Evolutionary conservation across 2,888 invertebrate species (phyloP), one percentile per base, ranked within the genome.

Genomic region (Heliconius ethilla): DNA sequence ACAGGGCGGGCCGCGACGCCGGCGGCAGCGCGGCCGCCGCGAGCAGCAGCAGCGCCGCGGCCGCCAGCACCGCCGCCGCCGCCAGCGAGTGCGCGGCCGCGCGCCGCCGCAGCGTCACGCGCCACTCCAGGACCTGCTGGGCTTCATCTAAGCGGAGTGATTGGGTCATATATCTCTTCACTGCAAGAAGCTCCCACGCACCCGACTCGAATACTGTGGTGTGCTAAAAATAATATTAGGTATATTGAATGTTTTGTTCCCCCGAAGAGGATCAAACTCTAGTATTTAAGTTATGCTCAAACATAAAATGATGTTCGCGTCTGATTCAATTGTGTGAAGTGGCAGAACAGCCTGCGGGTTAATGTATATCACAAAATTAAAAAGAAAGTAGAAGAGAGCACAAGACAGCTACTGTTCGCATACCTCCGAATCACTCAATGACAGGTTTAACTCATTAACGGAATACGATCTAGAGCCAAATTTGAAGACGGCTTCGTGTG

Each of bases 381-480:
- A 40, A 10, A 40, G 40, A 40, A 7, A 33, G 33, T 33, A 7
- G 33, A 33, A 7, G 33, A 33, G 7, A 33, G 7, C 33, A 33
- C 33, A 33, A 33, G 33, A 33, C 33, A 33, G 33, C 55, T 59
- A 59, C 22, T 59, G 4, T 22, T 63, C 27, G 27, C 27, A 81
- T 70, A 91, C 91, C 86, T 86, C 83, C 22, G 85, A 80, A 5
- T 89, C 85, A 29, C 77, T 83, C 22, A 89, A 79, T 1, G 78
- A 77, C 15, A 92, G 72, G 10, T 95, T 94, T 13, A 97, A 90
- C 83, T 96, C 95, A 37, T 96, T 95, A 0, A 95, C 95, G 76
- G 94, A 93, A 85, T 96, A 95, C 0, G 96, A 95, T 96, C 97
- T 96, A 0, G 97, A 97, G 1, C 97, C 97, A 80, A 98, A 95